These are phyloP conservation scores for Parus major DNA, from an alignment of 2,113 vertebrate species.

Conservation along the genomic window DNA sequence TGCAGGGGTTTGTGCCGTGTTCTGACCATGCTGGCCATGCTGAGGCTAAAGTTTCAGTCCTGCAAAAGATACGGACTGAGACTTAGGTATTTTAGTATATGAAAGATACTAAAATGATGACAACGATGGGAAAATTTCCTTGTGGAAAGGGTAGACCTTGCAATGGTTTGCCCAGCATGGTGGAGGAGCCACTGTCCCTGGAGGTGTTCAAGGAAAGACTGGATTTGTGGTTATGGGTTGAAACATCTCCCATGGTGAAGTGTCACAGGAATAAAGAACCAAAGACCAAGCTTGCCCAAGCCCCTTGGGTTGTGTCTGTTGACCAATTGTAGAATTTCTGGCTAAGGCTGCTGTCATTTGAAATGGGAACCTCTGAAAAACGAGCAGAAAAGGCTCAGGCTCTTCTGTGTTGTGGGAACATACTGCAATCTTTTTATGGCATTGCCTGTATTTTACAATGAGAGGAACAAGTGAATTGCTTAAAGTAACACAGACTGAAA, in stretches of 20 bases:
- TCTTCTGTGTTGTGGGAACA: neutral
- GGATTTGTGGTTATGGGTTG: neutral
- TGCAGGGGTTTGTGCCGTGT: rapidly evolving
- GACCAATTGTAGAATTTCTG: rapidly evolving
- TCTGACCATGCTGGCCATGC: rapidly evolving
- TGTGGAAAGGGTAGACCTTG: neutral
- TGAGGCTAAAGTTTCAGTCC: rapidly evolving
- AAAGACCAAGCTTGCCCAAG: neutral
- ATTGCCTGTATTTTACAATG: neutral
- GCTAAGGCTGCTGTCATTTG: neutral
- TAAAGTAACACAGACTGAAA: neutral
- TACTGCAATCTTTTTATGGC: neutral
- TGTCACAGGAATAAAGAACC: neutral
- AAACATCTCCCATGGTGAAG: rapidly evolving
- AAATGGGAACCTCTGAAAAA: neutral
- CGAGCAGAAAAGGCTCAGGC: neutral
- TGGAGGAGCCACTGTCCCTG: neutral
- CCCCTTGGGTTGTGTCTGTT: neutral
- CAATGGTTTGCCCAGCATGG: neutral
- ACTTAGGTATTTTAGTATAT: rapidly evolving
- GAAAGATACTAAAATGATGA: neutral
- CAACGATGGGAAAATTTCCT: neutral
- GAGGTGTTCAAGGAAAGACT: too few species aligned
- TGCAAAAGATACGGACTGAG: rapidly evolving
- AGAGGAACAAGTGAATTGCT: neutral